Percentiles rank a stretch among this genome's conserved stretches.
These are phyloP conservation scores for Lota lota DNA, from an alignment of 2,113 vertebrate species.

Conservation along the genomic window DNA sequence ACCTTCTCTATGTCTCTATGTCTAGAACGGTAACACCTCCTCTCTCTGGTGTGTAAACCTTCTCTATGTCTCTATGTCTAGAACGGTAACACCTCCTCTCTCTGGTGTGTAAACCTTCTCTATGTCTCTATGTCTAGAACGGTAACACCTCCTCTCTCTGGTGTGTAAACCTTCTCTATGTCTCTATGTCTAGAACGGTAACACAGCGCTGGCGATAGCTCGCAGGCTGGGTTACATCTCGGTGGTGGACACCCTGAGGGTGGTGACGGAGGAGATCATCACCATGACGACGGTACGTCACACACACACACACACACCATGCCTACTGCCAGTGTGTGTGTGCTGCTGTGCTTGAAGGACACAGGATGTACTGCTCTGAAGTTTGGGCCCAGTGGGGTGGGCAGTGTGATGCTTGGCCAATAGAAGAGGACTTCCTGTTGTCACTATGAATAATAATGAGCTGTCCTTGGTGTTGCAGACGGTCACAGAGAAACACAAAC, in stretches of 20 bases:
- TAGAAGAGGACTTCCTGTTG: no score
- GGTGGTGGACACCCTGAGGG: slow-evolving; percentile 95
- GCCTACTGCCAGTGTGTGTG: no score
- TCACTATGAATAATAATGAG: no score
- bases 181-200: slow-evolving; percentile 86
- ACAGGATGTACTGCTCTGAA: no score
- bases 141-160: slow-evolving; percentile 73
- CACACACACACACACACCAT: no score
- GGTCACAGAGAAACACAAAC: slow-evolving; percentile 96
- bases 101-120: slow-evolving; percentile 2
- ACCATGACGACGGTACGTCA: slow-evolving; percentile 88
- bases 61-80: slow-evolving; percentile 54
- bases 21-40: slow-evolving; percentile 97
- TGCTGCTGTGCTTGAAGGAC: no score
- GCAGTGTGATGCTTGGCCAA: no score
- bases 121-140: slow-evolving; percentile 81
- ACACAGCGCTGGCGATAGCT: slow-evolving; percentile 91
- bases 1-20: slow-evolving; percentile 12
- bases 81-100: slow-evolving; percentile 94
- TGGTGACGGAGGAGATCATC: slow-evolving; percentile 93
- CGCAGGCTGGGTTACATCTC: slow-evolving; percentile 96
- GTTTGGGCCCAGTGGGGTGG: no score
- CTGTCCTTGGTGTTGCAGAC: slow-evolving; percentile 71
- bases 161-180: slow-evolving; percentile 6
- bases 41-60: slow-evolving; percentile 1